phyloP scores from a whole-genome alignment of 2,888 invertebrate species.

The Drepanosiphum platanoidis region DNA sequence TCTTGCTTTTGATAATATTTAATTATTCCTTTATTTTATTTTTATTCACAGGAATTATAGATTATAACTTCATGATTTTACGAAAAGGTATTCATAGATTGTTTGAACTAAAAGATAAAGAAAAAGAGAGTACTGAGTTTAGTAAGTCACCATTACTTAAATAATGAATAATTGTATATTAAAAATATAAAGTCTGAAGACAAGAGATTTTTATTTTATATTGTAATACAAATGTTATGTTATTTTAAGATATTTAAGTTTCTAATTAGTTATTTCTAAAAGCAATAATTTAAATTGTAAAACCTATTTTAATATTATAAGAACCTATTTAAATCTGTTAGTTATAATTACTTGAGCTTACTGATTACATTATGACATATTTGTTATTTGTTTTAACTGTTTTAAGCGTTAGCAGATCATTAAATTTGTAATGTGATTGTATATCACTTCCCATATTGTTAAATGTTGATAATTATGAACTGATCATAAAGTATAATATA shows the following conservation, averaged over 20 bases:
- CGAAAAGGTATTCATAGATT: slow-evolving; percentile 96
- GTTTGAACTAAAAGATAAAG: slow-evolving; percentile 82
- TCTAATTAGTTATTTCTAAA: slow-evolving; percentile 8
- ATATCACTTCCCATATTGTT: background rate
- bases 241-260: background rate
- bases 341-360: background rate
- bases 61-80: slow-evolving; percentile 98
- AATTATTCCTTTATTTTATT: slow-evolving; percentile 28
- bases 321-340: background rate
- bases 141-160: slow-evolving; percentile 27
- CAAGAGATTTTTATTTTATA: slow-evolving; percentile 16
- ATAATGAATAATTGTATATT: slow-evolving; percentile 10
- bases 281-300: background rate
- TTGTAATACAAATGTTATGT: background rate
- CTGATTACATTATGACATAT: no score
- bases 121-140: slow-evolving; percentile 40
- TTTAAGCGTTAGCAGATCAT: background rate
- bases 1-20: background rate
- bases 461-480: background rate
- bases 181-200: background rate
- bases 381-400: no score
- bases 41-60: slow-evolving; percentile 84
- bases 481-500: background rate
- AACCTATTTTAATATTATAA: background rate
- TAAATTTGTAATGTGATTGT: background rate